Base-by-base conservation (phyloP, 2,797 vertebrate genomes). In the Pseudomugil tenellus region DNA sequence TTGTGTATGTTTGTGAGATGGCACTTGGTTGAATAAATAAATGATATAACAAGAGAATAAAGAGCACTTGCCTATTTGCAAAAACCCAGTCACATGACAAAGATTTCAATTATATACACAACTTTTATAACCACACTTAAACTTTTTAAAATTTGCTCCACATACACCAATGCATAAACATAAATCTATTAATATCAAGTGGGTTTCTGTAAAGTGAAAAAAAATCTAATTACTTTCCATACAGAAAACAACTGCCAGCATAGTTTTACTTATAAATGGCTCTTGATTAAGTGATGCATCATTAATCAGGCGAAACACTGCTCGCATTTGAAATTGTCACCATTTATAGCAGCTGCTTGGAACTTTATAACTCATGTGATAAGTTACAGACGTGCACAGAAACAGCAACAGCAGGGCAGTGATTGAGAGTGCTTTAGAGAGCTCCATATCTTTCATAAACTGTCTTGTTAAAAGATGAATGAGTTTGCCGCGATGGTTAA, bases 401-500 rank as follows among this genome's bases (percentile, higher is more conserved):
- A 70, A 74, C 71, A 66, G 43, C 57, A 70, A 73, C 81, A 63
- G 73, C 64, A 41, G 70, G 70, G 62, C 67, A 78, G 66, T 78
- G 88, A 85, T 90, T 79, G 76, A 71, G 69, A 84, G 66, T 34
- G 6, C 70, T 78, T 72, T 77, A 80, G 63, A 67, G 56, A 55
- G 54, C 79, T 79, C 60, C 70, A 73, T 85, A 84, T 88, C 81
- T 87, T 79, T 87, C 81, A 87, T 82, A 72, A 85, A 90, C 77
- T 77, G 84, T 86, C 78, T 89, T 4, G 70, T 89, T 83, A 90
- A 90, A 85, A 86, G 88, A 89, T 89, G 74, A 92, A 89, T 84
- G 77, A 85, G 78, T 77, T 82, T 75, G 77, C 77, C 39, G 70
- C 60, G 29, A 61, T 25, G 80, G 77, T 83, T 87, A 83, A 85